Base-by-base conservation (phyloP, 2,797 vertebrate species). In the Chrosomus eos region DNA sequence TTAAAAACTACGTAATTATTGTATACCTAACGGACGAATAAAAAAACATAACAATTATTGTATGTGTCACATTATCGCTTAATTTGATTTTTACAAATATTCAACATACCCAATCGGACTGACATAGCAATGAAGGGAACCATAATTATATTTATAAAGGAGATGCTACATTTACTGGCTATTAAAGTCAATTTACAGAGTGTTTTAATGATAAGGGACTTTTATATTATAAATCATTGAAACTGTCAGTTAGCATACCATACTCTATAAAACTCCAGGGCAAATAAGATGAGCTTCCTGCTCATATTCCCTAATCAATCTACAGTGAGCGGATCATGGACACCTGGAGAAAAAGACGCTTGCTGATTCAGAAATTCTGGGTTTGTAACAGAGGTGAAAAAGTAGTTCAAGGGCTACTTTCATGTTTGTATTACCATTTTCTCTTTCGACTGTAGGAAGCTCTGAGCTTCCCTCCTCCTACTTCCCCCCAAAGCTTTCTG, bases 401-500 rank as follows among this genome's bases (percentile, higher is more conserved):
- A 82, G 70, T 74, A 73, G 70, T 74, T 82, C 70, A 74, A 82
- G 70, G 55, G 82, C 75, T 71, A 84, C 83, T 84, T 84, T 79
- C 53, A 84, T 78, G 75, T 84, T 84, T 71, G 64, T 33, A 78
- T 84, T 79, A 79, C 51, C 83, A 84, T 84, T 78, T 78, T 78
- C 83, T 71, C 53, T 79, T 84, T 71, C 51, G 13, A 78, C 83
- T 78, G 83, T 66, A 67, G 72, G 64, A 80, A 53, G 64, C 78
- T 68, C 43, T 10, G 64, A 68, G 64, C 45, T 55, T 38, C 82
- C 72, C 71, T 64, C 67, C 76, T 51, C 70, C 80, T 75, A 19
- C 60, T 53, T n/a, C 62, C 85, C 68, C 76, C 75, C 89, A 93
- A 83, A 83, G 82, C 91, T 92, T 94, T 93, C 93, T 90, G 91